Evolutionary conservation across 2,888 invertebrate genomes (phyloP), one percentile per base, ranked within the genome.

Genomic region (Chalcosyrphus nemorum): DNA sequence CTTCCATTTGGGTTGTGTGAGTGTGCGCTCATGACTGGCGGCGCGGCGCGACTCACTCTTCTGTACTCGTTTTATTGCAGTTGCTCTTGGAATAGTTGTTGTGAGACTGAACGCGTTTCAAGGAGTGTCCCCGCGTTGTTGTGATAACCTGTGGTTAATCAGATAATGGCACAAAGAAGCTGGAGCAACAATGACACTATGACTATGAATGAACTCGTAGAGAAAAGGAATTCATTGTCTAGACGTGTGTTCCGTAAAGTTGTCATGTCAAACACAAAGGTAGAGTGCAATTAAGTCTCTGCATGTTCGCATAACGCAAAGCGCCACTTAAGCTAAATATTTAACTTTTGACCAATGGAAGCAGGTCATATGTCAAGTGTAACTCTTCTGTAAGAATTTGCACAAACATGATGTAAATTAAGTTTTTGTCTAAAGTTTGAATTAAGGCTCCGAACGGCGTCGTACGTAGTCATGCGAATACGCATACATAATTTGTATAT

Each of bases 1-100:
- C 77, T 77, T 54, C 61, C 68, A 61, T 77, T 68, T 45, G 68
- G 5, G 24, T 19, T 21, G 63, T 41, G 76, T 52, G 43, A 56
- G 52, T 75, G 52, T 47, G 54, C 17, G 27, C 17, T 27, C 11
- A 43, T 59, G 59, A 68, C 76, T 52, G 68, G 32, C 43, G 59
- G 68, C 61, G 24, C 38, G 52, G n/a, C n/a, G n/a, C n/a, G n/a
- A n/a, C n/a, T n/a, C n/a, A 52, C 52, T 52, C 54, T 63, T 52
- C 61, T 52, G 57, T 47, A 63, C 52, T 15, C 3, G 43, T 65
- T 65, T 56, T 47, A 50, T 56, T 57, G 38, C n/a, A 54, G 29
- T 43, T 63, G 32, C 43, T 9, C 32, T 45, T 13, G 38, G 29
- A 45, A 66, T 35, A 29, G 38, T 50, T 47, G 57, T 57, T 75